phyloP scores from a whole-genome alignment of 2,888 invertebrate genomes.

The Lucinisca nassula region DNA sequence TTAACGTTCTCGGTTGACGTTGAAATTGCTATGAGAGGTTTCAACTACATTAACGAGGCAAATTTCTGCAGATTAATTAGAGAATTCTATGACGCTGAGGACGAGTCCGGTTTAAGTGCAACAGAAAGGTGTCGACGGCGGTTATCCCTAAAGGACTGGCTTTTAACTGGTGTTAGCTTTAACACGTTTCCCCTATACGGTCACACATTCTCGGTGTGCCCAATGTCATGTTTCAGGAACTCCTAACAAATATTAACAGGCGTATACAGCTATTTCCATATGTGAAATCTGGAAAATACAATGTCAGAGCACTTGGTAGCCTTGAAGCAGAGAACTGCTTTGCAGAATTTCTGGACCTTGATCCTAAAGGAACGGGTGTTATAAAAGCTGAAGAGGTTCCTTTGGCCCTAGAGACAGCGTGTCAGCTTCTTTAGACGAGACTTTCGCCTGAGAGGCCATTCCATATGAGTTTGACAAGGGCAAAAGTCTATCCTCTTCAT shows the following conservation, averaged over 20 bases:
- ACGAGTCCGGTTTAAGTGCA: constrained; percentile 35
- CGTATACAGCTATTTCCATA: constrained; percentile 10
- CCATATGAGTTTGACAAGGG: not conserved
- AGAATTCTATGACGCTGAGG: constrained; percentile 54
- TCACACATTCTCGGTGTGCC: constrained; percentile 39
- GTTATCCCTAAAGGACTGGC: constrained; percentile 25
- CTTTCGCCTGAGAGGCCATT: not conserved
- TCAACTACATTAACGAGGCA: not conserved
- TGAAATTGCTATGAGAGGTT: not conserved
- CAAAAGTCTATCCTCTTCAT: not conserved
- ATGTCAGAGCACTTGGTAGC: constrained; percentile 11
- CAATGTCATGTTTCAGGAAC: constrained; percentile 25
- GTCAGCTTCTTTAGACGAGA: constrained; percentile 15
- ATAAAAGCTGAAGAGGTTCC: constrained; percentile 29
- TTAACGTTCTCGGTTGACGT: constrained; percentile 42
- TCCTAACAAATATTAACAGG: not conserved
- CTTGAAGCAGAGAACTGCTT: constrained; percentile 19
- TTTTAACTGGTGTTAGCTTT: constrained; percentile 32
- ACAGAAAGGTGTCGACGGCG: constrained; percentile 9
- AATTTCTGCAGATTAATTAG: constrained; percentile 29
- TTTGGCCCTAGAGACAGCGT: constrained; percentile 26
- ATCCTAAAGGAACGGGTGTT: constrained; percentile 28
- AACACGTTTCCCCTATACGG: constrained; percentile 27
- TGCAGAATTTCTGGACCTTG: constrained; percentile 31
- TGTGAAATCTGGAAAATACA: constrained; percentile 8